Evolutionary conservation across 2,888 invertebrate species (phyloP).

Genomic region (Gryllus longicercus): DNA sequence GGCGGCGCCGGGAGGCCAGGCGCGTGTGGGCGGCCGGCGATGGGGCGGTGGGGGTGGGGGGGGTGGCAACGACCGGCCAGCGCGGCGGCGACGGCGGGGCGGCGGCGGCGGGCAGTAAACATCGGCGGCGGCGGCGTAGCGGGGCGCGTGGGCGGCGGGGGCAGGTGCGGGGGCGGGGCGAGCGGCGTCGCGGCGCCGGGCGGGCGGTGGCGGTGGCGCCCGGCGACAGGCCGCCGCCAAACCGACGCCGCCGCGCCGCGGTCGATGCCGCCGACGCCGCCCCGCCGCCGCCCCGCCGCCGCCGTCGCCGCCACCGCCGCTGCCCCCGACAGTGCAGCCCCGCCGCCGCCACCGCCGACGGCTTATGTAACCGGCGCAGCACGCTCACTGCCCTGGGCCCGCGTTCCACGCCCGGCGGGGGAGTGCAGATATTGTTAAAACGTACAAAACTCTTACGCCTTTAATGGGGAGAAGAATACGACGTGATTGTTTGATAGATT

Average conservation of each 20-base stretch:
- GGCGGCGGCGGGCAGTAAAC: slow-evolving; percentile 19
- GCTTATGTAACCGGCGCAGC: background rate
- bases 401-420: too few species aligned
- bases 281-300: slow-evolving; percentile 21
- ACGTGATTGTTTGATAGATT: too few species aligned
- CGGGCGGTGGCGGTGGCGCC: slow-evolving; percentile 22
- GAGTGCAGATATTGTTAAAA: too few species aligned
- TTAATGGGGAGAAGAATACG: too few species aligned
- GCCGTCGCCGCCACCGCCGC: slow-evolving; percentile 22
- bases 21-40: background rate
- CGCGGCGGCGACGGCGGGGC: background rate
- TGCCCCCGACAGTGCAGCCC: background rate
- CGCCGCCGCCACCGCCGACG: background rate
- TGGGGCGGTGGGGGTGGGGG: background rate
- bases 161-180: slow-evolving; percentile 28
- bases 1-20: background rate
- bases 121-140: slow-evolving; percentile 11
- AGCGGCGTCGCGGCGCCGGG: slow-evolving; percentile 25
- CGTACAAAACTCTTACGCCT: too few species aligned
- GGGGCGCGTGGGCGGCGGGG: slow-evolving; percentile 19
- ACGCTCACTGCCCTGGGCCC: too few species aligned
- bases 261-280: slow-evolving; percentile 10
- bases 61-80: background rate
- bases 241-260: slow-evolving; percentile 27
- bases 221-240: slow-evolving; percentile 28